phyloP scores from a whole-genome alignment of 2,888 invertebrate genomes.

The Sthenelais limicola region DNA sequence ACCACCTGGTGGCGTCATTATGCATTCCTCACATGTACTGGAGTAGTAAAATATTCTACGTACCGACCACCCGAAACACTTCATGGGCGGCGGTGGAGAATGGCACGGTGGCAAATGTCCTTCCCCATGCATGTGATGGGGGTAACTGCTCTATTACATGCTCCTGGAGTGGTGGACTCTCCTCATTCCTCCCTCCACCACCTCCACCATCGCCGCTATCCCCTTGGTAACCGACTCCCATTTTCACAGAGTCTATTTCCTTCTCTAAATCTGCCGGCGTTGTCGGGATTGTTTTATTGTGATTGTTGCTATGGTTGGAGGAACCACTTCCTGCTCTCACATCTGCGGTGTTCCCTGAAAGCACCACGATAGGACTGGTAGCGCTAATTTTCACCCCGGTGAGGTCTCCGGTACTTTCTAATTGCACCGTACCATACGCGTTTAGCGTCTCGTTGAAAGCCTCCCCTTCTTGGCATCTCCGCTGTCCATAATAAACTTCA shows the following conservation, averaged over 20 bases:
- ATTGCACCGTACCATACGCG: background rate
- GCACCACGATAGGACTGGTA: constrained; percentile 12
- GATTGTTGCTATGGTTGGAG: too few relatives aligned
- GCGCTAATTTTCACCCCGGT: constrained; percentile 15
- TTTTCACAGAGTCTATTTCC: background rate
- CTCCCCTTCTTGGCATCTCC: background rate
- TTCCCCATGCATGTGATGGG: constrained; percentile 40
- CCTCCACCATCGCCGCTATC: background rate
- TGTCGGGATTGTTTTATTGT: background rate
- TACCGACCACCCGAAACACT: constrained; percentile 36
- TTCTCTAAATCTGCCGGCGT: background rate
- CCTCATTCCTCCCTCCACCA: background rate
- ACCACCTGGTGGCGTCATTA: too few relatives aligned
- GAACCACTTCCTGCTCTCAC: too few relatives aligned
- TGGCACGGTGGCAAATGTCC: constrained; percentile 32
- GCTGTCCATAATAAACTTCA: background rate
- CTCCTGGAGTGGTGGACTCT: too few relatives aligned
- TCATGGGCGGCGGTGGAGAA: background rate
- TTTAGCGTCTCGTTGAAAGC: constrained; percentile 1
- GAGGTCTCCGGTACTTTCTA: constrained; percentile 17
- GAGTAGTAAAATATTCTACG: too few relatives aligned
- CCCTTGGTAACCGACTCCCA: background rate
- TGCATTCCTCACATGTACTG: too few relatives aligned
- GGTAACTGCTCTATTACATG: constrained; percentile 32
- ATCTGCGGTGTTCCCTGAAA: constrained; percentile 24